Percentiles rank a stretch among this genome's conserved stretches.
Evolutionary conservation across 2,888 invertebrate species (phyloP).

Genomic region (Merodon equestris): DNA sequence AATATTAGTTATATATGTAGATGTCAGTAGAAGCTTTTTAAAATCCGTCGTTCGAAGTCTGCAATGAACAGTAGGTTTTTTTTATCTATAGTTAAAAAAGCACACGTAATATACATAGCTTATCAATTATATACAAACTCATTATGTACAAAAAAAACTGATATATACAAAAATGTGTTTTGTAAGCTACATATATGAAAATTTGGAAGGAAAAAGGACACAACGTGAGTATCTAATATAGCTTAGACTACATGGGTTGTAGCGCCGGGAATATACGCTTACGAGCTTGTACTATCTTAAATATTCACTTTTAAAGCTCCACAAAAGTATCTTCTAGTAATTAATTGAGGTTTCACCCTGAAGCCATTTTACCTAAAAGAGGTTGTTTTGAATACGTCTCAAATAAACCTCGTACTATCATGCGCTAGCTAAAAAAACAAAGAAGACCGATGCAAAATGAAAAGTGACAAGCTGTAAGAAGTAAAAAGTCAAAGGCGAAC

Average conservation of each 20-base stretch:
- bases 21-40: too few relatives aligned
- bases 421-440: conserved; percentile 19
- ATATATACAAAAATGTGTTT: too few relatives aligned
- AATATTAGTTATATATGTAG: too few relatives aligned
- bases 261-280: conserved; percentile 13
- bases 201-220: background rate
- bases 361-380: conserved; percentile 26
- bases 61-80: too few relatives aligned
- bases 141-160: too few relatives aligned
- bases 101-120: too few relatives aligned
- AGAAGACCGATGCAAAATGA: too few relatives aligned
- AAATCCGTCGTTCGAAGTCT: too few relatives aligned
- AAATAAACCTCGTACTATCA: conserved; percentile 3
- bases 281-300: conserved; percentile 28
- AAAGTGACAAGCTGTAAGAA: conserved; percentile 26
- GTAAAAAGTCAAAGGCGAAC: conserved; percentile 50
- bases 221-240: conserved; percentile 65
- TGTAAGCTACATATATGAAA: too few relatives aligned
- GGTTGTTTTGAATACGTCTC: conserved; percentile 33
- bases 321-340: conserved; percentile 44
- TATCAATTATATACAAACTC: too few relatives aligned
- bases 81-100: too few relatives aligned
- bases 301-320: conserved; percentile 52
- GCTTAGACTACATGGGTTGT: too few relatives aligned
- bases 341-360: conserved; percentile 49